A percentile compares a stretch with the other conserved stretches of the same genome.
These are phyloP conservation scores for Sebastiscus tertius DNA, from an alignment of 2,797 vertebrate species.

Conservation along the genomic window DNA sequence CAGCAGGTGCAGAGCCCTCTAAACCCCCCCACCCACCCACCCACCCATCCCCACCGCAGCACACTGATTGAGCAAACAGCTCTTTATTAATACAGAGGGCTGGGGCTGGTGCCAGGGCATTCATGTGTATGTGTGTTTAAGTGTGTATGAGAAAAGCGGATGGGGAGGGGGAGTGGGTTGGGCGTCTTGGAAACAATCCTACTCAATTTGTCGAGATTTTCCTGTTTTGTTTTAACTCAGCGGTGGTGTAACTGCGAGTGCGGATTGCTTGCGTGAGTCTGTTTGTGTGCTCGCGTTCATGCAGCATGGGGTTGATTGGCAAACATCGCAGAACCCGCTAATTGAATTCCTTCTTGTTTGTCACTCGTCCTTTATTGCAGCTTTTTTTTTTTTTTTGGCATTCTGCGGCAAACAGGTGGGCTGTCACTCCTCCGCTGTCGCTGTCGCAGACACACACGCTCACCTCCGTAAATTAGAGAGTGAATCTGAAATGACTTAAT, in stretches of 20 bases:
- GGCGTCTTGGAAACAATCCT: conserved; percentile 46
- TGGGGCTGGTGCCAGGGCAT: conserved; percentile 42
- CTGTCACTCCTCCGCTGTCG: conserved; percentile 59
- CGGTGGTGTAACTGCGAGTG: not conserved
- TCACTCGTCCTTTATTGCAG: conserved; percentile 70
- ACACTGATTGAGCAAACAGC: conserved; percentile 74
- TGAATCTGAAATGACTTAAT: conserved; percentile 72
- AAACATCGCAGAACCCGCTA: conserved; percentile 65
- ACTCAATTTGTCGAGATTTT: conserved; percentile 40
- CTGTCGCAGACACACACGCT: conserved; percentile 37
- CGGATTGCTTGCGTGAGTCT: conserved; percentile 4
- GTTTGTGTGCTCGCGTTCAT: conserved; percentile 20
- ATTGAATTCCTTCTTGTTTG: conserved; percentile 79
- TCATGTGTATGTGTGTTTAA: conserved; percentile 37
- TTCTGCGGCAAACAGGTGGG: conserved; percentile 76
- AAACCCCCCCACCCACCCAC: not conserved
- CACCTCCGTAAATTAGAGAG: conserved; percentile 66
- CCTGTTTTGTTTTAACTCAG: conserved; percentile 42
- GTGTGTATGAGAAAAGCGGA: conserved; percentile 16
- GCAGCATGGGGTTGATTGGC: conserved; percentile 64
- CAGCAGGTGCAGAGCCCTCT: conserved; percentile 59
- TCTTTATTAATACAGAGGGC: conserved; percentile 69
- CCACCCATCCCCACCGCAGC: conserved; percentile 20
- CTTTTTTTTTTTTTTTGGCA: conserved; percentile 62
- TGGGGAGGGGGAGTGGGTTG: not conserved